Evolutionary conservation across 2,888 invertebrate species (phyloP).

Genomic region (Erebia aethiops): DNA sequence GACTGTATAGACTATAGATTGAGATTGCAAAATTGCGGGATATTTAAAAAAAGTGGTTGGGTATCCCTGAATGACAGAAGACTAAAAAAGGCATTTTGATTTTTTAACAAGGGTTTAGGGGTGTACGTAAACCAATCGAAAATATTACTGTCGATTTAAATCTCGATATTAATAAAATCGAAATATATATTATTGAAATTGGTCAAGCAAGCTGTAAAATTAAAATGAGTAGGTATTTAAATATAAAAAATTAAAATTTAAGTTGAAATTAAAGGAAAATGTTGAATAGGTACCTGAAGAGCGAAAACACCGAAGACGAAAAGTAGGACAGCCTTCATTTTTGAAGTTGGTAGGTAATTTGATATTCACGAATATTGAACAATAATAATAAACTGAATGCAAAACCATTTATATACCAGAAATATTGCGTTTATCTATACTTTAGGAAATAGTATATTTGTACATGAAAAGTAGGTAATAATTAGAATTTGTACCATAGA

Average conservation of each 20-base stretch:
- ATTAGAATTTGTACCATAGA: not conserved
- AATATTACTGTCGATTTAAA: constrained; percentile 7
- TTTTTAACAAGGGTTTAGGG: not conserved
- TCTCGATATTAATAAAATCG: not conserved
- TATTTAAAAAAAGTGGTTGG: too few relatives aligned
- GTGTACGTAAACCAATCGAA: not conserved
- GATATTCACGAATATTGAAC: not conserved
- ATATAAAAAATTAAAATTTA: too few relatives aligned
- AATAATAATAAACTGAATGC: not conserved
- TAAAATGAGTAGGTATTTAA: too few relatives aligned
- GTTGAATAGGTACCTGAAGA: constrained; percentile 49
- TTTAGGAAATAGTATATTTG: constrained; percentile 7
- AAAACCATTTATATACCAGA: constrained; percentile 25
- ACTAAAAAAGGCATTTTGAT: too few relatives aligned
- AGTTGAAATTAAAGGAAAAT: not conserved
- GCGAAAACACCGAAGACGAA: constrained; percentile 48
- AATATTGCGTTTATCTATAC: constrained; percentile 28
- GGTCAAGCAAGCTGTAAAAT: too few relatives aligned
- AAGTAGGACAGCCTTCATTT: constrained; percentile 54
- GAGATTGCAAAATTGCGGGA: too few relatives aligned
- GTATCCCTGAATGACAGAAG: too few relatives aligned
- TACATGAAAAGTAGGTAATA: not conserved
- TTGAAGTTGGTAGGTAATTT: not conserved
- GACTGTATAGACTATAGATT: too few relatives aligned
- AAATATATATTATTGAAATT: not conserved